Evolutionary conservation across 2,888 invertebrate genomes (phyloP), one percentile per base, ranked within the genome.

Genomic region (Venusia cambrica): DNA sequence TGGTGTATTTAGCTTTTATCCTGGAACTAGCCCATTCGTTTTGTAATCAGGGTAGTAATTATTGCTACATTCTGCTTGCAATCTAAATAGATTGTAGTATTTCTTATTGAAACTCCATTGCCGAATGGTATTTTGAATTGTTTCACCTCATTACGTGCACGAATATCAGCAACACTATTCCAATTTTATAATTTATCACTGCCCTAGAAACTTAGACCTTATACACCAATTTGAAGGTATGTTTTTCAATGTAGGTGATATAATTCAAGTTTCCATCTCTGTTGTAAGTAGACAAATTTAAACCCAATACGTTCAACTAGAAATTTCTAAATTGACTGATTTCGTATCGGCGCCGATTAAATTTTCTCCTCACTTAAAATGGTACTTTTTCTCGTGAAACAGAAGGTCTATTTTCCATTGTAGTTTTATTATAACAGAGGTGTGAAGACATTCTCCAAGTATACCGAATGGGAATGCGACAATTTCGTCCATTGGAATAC

Each of bases 71-170:
- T 10, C 5, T 11, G 10, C 9, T 21, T 24, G 16, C 26, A 32
- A 28, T 41, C 28, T 30, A 21, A 32, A 32, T 32, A 38, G 26
- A 34, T 29, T 42, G 26, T 38, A 27, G 12, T 26, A 42, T 24
- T 30, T 39, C 24, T 33, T 27, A 21, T 31, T 26, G 19, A 38
- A 41, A 38, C 30, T 37, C 19, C 21, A 11, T 35, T 30, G 34
- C 58, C 57, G 64, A 65, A 62, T 68, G 62, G 67, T 70, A 71
- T 68, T 73, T 72, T 69, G 73, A 76, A 76, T 77, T 77, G 78
- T 74, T 78, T 72, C 73, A 72, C 73, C 77, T 81, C 80, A 80
- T 79, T 81, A 79, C 69, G 59, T 48, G 73, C 73, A 75, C 73
- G 74, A 74, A 74, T 74, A 68, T 70, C 66, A 61, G 62, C 57